These are phyloP conservation scores for Mobula hypostoma DNA, from an alignment of 2,113 vertebrate species.

Conservation along the genomic window DNA sequence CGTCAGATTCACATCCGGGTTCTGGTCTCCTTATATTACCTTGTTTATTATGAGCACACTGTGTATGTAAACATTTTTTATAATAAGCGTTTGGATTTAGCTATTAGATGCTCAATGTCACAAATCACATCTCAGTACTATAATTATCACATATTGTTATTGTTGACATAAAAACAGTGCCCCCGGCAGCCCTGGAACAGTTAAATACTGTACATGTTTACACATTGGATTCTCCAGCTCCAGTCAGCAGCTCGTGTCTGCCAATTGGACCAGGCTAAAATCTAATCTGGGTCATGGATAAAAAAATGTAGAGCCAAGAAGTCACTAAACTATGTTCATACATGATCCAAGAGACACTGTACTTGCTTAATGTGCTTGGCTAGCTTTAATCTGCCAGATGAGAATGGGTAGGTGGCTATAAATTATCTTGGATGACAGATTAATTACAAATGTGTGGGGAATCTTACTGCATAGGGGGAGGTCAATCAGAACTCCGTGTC, in stretches of 20 bases:
- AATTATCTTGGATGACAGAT: not conserved
- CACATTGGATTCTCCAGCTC: not conserved
- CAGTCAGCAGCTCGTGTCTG: not conserved
- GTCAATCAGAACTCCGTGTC: not conserved
- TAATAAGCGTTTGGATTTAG: not conserved
- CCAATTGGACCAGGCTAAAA: not conserved
- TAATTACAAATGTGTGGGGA: not conserved
- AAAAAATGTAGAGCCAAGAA: constrained; percentile 24
- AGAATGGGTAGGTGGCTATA: not conserved
- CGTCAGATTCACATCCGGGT: constrained; percentile 24
- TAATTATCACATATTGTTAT: not conserved
- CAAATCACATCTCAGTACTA: not conserved
- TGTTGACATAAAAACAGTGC: constrained; percentile 23
- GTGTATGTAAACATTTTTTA: constrained; percentile 12
- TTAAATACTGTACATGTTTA: constrained; percentile 32
- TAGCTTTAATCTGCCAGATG: not conserved
- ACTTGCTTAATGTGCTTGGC: not conserved
- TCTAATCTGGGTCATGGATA: constrained; percentile 1
- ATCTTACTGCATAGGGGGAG: not conserved
- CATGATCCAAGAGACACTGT: constrained; percentile 9
- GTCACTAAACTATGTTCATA: not conserved
- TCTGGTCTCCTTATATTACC: constrained; percentile 5
- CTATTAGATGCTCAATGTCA: not conserved
- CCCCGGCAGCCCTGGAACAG: constrained; percentile 15
- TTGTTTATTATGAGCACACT: not conserved